phyloP scores from a whole-genome alignment of 2,113 vertebrate genomes.

The Desmodus rotundus region DNA sequence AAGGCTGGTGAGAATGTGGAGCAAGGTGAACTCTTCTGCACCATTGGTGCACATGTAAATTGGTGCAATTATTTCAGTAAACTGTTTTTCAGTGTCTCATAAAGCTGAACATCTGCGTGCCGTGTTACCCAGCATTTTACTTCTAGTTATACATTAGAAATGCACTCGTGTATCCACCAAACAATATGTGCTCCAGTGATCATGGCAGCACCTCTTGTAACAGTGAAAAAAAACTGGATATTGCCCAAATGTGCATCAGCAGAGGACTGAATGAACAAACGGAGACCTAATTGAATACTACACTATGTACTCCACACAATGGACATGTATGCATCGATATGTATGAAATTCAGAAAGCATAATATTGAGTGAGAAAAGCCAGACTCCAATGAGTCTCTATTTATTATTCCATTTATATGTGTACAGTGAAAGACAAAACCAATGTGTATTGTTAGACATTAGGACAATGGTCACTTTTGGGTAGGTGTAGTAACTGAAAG shows the following conservation, averaged over 20 bases:
- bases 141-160: not conserved
- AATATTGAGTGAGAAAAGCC: not conserved
- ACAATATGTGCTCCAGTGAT: not conserved
- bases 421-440: not conserved
- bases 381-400: not conserved
- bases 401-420: not conserved
- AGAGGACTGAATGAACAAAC: not conserved
- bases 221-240: not conserved
- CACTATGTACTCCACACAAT: not conserved
- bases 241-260: not conserved
- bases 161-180: not conserved
- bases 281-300: not conserved
- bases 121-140: not conserved
- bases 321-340: not conserved
- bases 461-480: not conserved
- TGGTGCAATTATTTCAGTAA: not conserved
- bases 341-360: constrained; percentile 9
- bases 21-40: not conserved
- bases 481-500: not conserved
- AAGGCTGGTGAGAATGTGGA: not conserved
- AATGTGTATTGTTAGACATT: not conserved
- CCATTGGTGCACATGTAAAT: not conserved
- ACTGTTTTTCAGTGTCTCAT: constrained; percentile 3
- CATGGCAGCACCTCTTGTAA: not conserved
- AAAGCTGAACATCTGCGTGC: not conserved